Evolutionary conservation across 2,888 invertebrate genomes (phyloP).

Genomic region (Peribatodes rhomboidaria): DNA sequence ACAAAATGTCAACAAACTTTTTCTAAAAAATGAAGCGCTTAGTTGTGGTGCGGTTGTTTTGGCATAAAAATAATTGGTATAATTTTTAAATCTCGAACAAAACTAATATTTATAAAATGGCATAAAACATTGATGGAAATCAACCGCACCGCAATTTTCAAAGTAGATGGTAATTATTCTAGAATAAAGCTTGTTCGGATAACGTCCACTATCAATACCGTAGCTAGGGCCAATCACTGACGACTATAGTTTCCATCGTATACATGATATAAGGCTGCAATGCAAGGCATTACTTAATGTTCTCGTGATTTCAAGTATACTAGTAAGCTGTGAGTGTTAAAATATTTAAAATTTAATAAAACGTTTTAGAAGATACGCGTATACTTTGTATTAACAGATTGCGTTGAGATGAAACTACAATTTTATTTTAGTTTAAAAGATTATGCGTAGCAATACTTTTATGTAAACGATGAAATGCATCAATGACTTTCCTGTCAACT

Average conservation of each 20-base stretch:
- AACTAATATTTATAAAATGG: not conserved
- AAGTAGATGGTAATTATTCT: conserved; percentile 69
- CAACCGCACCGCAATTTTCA: conserved; percentile 57
- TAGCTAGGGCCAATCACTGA: conserved; percentile 70
- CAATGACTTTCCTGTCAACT: not conserved
- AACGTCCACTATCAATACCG: conserved; percentile 54
- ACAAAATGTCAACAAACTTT: conserved; percentile 78
- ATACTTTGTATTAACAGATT: conserved; percentile 27
- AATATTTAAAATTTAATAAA: conserved; percentile 31
- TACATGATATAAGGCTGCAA: conserved; percentile 90
- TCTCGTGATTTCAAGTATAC: conserved; percentile 61
- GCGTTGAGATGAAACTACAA: not conserved
- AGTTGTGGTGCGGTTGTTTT: conserved; percentile 60
- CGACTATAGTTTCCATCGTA: conserved; percentile 83
- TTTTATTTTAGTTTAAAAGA: not conserved
- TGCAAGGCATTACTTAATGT: conserved; percentile 78
- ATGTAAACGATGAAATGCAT: not conserved
- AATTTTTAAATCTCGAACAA: not conserved
- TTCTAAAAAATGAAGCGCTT: conserved; percentile 59
- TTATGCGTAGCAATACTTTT: conserved; percentile 1
- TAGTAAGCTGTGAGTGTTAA: conserved; percentile 54
- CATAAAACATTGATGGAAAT: conserved; percentile 26
- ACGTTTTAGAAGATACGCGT: conserved; percentile 12
- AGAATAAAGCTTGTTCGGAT: conserved; percentile 80
- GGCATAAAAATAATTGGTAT: conserved; percentile 22